Percentiles rank a stretch among this genome's conserved stretches.
Conservation (phyloP, 2,888 invertebrate genomes). For the Oxyteleia sp. region DNA sequence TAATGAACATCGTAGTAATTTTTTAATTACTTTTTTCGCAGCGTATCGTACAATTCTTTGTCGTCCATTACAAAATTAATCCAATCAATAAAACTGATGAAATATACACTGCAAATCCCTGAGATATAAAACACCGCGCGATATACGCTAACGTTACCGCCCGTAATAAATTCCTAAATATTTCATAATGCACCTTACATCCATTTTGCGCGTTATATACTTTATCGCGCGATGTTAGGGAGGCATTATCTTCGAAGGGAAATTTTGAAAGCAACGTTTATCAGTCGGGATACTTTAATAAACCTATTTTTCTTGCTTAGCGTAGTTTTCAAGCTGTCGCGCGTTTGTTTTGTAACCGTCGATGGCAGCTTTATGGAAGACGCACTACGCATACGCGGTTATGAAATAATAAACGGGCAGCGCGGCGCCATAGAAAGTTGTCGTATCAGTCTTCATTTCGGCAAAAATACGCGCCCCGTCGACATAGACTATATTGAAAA, state of each 20-base stretch:
- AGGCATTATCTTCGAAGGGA: slow-evolving; percentile 64
- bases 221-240: slow-evolving; percentile 55
- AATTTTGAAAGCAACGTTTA: slow-evolving; percentile 64
- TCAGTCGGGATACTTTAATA: slow-evolving; percentile 67
- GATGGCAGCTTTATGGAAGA: no score
- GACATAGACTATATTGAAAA: no score
- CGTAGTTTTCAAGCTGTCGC: no score
- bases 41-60: no score
- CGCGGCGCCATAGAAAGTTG: no score
- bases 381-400: no score
- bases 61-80: slow-evolving; percentile 38
- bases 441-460: no score
- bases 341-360: no score
- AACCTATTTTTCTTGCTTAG: slow-evolving; percentile 75
- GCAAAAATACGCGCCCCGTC: no score
- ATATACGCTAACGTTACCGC: slow-evolving; percentile 44
- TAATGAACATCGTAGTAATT: no score
- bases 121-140: slow-evolving; percentile 31
- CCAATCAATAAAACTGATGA: slow-evolving; percentile 46
- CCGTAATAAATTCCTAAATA: slow-evolving; percentile 67
- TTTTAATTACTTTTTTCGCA: no score
- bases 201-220: slow-evolving; percentile 62
- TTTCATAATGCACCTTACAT: slow-evolving; percentile 65
- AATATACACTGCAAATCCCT: slow-evolving; percentile 46
- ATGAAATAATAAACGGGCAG: no score